Base-by-base conservation (phyloP, 2,888 invertebrate species). In the Brachyptera risi region DNA sequence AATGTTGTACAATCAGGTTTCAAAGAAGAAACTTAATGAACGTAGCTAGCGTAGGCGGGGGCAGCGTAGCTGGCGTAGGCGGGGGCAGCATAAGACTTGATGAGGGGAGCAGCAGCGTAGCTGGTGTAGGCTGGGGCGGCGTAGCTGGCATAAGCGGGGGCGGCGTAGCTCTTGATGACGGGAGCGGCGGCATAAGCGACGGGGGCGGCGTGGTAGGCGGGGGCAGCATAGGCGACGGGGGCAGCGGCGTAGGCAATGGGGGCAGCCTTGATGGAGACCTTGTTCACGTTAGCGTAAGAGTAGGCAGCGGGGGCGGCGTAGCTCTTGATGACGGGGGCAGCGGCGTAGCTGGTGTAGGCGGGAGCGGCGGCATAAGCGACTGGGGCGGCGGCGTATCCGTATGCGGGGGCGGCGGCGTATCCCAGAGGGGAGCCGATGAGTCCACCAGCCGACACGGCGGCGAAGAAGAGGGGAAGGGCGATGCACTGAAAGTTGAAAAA, bases 161-260 rank as follows among this genome's bases (percentile, higher is more conserved):
- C 54, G 54, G 54, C 54, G 35, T 54, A 54, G 5, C 58, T 49
- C 37, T 54, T n/a, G 51, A 21, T 19, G 21, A 19, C 23, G 1
- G 19, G 35, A 17, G 21, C 24, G 15, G 26, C 9, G 47, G 31
- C 26, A 27, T 5, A 38, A 17, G 60, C 26, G 24, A 31, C 61
- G 62, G 70, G 65, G 58, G 71, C 71, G 31, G 31, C 31, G 31
- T 5, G 5, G 31, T 31, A 11, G 31, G 11, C 56, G 54, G 70
- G 67, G 37, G 71, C 68, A 69, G 74, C 63, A 42, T 69, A 66
- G 27, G 69, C 67, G 35, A 72, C 59, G 19, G 73, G 67, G 9
- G 74, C 79, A 77, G 83, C 84, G 68, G 84, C 80, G 72, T 84
- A 85, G 66, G 83, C 84, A 67, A 83, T 83, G 66, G 84, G 84